Evolutionary conservation across 2,888 invertebrate genomes (phyloP), one percentile per base, ranked within the genome.

Genomic region (Heterodera filipjevi): DNA sequence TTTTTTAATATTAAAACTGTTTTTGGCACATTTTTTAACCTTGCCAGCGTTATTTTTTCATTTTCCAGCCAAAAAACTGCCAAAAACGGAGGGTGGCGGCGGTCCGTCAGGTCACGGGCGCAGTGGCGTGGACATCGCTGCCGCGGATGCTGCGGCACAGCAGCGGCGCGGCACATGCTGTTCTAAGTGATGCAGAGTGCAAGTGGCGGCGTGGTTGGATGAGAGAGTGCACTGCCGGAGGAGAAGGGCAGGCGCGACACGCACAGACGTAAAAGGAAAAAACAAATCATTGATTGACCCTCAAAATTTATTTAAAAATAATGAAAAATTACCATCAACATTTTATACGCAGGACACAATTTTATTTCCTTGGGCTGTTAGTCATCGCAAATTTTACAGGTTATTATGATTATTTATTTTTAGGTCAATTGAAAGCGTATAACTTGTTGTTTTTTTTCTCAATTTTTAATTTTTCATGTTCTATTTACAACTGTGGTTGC

Each of bases 51-150:
- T n/a, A 19, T 14, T 79, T 71, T 35, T 16, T 77, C 10, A 12
- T 22, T 12, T 78, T 85, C 64, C 68, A 85, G 85, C 86, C 12
- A 83, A 82, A 39, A 86, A 84, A 76, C 77, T 86, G 77, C 86
- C 86, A n/a, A 86, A 86, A 71, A 78, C 74, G 66, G 84, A 85
- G 46, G 81, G 83, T 49, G 86, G 86, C 66, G 86, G 85, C 64
- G 84, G 85, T 27, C 84, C 84, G n/a, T 76, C 84, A 1, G 84
- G 84, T n/a, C 80, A 84, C n/a, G 85, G 85, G 19, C 82, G 80
- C 46, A 85, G 82, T 39, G 84, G 81, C 64, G 78, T 84, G 27
- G 76, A 83, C 76, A 75, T 75, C 46, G n/a, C 49, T 12, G 74
- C 44, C 8, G 39, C 66, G 46, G 73, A 73, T 30, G 49, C 64